Percentiles rank a stretch among this genome's conserved stretches.
phyloP scores from a whole-genome alignment of 2,888 invertebrate species.

The Periphyllus acericola region DNA sequence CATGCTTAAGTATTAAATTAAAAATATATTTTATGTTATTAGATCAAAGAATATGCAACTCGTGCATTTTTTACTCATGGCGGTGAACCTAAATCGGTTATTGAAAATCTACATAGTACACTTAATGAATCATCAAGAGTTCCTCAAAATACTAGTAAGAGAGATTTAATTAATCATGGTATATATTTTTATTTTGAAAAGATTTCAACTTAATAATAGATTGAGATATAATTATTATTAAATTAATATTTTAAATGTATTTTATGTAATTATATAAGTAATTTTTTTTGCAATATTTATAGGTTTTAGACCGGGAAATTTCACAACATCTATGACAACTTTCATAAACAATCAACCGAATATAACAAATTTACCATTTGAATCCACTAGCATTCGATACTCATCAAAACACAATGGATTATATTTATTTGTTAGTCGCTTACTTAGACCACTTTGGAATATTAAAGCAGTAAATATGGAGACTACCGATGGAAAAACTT shows the following conservation, averaged over 20 bases:
- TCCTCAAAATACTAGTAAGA: slow-evolving; percentile 53
- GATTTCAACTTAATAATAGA: background rate
- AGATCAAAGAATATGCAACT: slow-evolving; percentile 85
- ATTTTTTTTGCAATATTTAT: background rate
- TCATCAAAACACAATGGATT: slow-evolving; percentile 93
- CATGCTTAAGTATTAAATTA: background rate
- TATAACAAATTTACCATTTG: slow-evolving; percentile 60
- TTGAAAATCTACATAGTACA: slow-evolving; percentile 33
- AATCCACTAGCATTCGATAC: slow-evolving; percentile 66
- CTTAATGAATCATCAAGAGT: slow-evolving; percentile 12
- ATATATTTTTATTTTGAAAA: background rate
- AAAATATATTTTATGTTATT: slow-evolving; percentile 61
- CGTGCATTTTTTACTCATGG: slow-evolving; percentile 93
- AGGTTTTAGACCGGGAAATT: slow-evolving; percentile 64
- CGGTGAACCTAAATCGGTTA: slow-evolving; percentile 73
- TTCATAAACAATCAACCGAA: slow-evolving; percentile 41
- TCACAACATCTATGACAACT: slow-evolving; percentile 65
- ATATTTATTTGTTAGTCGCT: slow-evolving; percentile 88
- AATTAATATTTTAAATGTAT: background rate
- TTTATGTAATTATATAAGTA: background rate
- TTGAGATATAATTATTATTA: background rate
- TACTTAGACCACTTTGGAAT: slow-evolving; percentile 90
- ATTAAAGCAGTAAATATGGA: slow-evolving; percentile 72
- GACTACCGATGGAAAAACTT: slow-evolving; percentile 69
- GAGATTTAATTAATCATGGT: background rate